Evolutionary conservation across 2,888 invertebrate species (phyloP).

Genomic region (Thyatira batis): DNA sequence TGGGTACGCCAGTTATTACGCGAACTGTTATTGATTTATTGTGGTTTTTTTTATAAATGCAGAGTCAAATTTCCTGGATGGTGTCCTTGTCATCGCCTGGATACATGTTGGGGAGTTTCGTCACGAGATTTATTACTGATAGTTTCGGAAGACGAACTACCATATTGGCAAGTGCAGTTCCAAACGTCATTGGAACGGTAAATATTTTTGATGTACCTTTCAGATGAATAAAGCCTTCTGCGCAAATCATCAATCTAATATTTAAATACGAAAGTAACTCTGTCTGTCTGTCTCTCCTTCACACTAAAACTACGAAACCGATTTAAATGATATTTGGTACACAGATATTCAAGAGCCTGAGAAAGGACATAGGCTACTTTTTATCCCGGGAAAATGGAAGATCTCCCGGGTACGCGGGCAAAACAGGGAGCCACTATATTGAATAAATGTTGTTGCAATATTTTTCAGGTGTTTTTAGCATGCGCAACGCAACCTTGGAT

Average conservation of each 20-base stretch:
- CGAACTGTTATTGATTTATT: too few relatives aligned
- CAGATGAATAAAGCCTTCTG: too few relatives aligned
- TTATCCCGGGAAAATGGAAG: too few relatives aligned
- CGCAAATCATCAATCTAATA: too few relatives aligned
- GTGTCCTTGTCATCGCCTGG: constrained; percentile 52
- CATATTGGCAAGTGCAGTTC: constrained; percentile 52
- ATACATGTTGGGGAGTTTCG: constrained; percentile 56
- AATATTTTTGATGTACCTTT: constrained; percentile 2
- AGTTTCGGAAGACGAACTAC: constrained; percentile 52
- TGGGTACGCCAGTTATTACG: too few relatives aligned
- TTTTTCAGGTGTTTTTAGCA: constrained; percentile 63
- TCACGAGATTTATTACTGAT: constrained; percentile 51
- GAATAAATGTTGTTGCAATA: neutral
- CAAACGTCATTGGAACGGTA: constrained; percentile 58
- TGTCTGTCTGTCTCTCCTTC: too few relatives aligned
- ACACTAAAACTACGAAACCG: too few relatives aligned
- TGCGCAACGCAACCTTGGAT: constrained; percentile 63
- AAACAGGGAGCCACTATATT: neutral
- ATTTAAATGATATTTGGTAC: too few relatives aligned
- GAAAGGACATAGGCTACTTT: too few relatives aligned
- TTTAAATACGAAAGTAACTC: too few relatives aligned
- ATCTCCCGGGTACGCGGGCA: too few relatives aligned
- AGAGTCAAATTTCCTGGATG: constrained; percentile 62
- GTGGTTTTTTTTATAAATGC: constrained; percentile 13
- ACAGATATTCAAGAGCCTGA: too few relatives aligned